These are phyloP conservation scores for Andrena camellia DNA, from an alignment of 2,888 invertebrate genomes.

Conservation along the genomic window DNA sequence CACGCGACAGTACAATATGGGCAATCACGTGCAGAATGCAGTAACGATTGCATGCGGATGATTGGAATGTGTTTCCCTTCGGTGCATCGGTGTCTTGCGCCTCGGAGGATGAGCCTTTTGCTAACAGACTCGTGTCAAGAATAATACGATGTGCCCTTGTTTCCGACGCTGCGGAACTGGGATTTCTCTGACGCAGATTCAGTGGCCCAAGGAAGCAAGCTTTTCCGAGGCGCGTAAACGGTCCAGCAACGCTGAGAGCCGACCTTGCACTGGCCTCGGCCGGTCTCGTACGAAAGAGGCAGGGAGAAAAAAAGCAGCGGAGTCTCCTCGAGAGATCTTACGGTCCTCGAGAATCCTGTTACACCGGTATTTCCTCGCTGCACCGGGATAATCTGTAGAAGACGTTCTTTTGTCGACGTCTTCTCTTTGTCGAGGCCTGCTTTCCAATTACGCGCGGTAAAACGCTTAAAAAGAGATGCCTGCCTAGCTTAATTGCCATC, in stretches of 20 bases:
- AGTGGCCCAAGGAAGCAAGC: neutral
- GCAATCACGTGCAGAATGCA: slow-evolving; percentile 47
- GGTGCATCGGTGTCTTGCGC: neutral
- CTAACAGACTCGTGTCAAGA: neutral
- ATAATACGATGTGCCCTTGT: neutral
- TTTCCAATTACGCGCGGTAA: slow-evolving; percentile 44
- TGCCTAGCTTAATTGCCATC: slow-evolving; percentile 22
- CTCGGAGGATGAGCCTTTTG: neutral
- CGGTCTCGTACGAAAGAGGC: slow-evolving; percentile 59
- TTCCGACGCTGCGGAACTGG: neutral
- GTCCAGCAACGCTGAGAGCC: slow-evolving; percentile 57
- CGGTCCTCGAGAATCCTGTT: slow-evolving; percentile 80
- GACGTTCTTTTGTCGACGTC: slow-evolving; percentile 57
- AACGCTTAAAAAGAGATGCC: slow-evolving; percentile 21
- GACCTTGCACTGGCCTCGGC: slow-evolving; percentile 77
- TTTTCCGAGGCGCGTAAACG: slow-evolving; percentile 14
- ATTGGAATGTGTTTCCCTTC: slow-evolving; percentile 17
- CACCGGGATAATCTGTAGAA: slow-evolving; percentile 55
- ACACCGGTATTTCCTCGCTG: slow-evolving; percentile 78
- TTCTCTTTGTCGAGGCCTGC: slow-evolving; percentile 37
- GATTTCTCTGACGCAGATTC: slow-evolving; percentile 5
- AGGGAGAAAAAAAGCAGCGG: slow-evolving; percentile 42
- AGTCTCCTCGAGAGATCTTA: slow-evolving; percentile 69
- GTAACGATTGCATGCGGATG: slow-evolving; percentile 10
- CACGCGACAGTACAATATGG: slow-evolving; percentile 39